Percentiles rank a stretch among this genome's conserved stretches.
Evolutionary conservation across 2,797 vertebrate genomes (phyloP).

Genomic region (Lemur catta): DNA sequence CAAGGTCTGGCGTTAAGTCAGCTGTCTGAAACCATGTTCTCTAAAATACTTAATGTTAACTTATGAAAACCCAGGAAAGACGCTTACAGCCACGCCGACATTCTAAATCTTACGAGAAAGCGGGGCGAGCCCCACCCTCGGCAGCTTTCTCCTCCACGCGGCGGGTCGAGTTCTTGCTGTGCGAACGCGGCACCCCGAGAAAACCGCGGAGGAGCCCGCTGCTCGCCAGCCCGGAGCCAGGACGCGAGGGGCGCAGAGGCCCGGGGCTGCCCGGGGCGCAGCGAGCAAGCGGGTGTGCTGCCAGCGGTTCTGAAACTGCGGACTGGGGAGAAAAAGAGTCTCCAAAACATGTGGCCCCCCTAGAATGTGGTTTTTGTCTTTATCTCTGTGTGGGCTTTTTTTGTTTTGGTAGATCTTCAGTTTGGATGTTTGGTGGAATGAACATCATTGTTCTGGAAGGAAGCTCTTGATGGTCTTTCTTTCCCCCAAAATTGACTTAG

Average conservation of each 20-base stretch:
- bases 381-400: too few relatives aligned
- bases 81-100: not conserved
- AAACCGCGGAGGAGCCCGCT: not conserved
- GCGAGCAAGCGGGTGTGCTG: too few relatives aligned
- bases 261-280: too few relatives aligned
- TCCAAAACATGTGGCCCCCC: not conserved
- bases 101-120: not conserved
- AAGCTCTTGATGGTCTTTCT: not conserved
- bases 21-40: not conserved
- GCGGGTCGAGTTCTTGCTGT: not conserved
- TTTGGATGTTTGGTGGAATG: too few relatives aligned
- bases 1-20: not conserved
- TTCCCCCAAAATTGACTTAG: too few relatives aligned
- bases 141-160: not conserved
- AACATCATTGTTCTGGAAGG: too few relatives aligned
- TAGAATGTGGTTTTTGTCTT: too few relatives aligned
- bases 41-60: not conserved
- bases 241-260: not conserved
- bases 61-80: not conserved
- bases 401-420: too few relatives aligned
- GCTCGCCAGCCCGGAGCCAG: not conserved
- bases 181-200: not conserved
- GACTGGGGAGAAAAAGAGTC: fast-evolving
- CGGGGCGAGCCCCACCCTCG: not conserved
- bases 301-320: not conserved